Base-by-base conservation (phyloP, 92 coral and sea anemone species). In the Nematostella vectensis region DNA sequence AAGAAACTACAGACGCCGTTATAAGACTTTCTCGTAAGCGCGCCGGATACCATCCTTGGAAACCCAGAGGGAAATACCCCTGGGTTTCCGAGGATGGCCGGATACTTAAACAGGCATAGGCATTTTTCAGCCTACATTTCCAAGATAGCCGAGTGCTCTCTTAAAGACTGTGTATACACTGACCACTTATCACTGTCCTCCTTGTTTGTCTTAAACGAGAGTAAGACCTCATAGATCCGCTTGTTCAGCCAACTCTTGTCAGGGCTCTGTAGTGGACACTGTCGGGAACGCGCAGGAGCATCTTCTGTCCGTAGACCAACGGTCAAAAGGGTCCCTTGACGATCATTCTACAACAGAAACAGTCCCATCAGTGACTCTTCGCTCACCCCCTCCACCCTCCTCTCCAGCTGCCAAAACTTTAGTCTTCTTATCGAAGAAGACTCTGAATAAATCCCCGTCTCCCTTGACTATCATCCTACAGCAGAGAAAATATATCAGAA, bases 261-360 rank as follows among this genome's bases (percentile, higher is more conserved):
- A 39, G 73, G 30, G 27, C 65, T 58, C 55, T 64, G 81, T 45
- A 93, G 72, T 20, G 80, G 83, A 51, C 89, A 82, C n/a, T 96
- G 87, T 6, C 99, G 61, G 23, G 78, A 69, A 50, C 59, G 56
- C 0, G 77, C 71, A 0, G 82, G 59, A 15, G 77, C 52, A 37
- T 50, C 72, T 49, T 93, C 99, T 11, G 77, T 66, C 38, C 55
- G 57, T 48, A 93, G 54, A 24, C 89, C 85, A 45, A 83, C 85
- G 13, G 78, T 76, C 4, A 93, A 55, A 33, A 72, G 58, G 45
- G 67, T 82, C 21, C 93, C 96, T 31, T 77, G 80, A 48, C 99
- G 74, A 31, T 87, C 74, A 50, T 93, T 93, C 99, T 93, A 45
- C 11, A 36, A 36, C 42, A 36, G 15, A 36, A 36, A 8, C 8